phyloP scores from a whole-genome alignment of 2,888 invertebrate genomes.

The Macrosoma leucophasiata region DNA sequence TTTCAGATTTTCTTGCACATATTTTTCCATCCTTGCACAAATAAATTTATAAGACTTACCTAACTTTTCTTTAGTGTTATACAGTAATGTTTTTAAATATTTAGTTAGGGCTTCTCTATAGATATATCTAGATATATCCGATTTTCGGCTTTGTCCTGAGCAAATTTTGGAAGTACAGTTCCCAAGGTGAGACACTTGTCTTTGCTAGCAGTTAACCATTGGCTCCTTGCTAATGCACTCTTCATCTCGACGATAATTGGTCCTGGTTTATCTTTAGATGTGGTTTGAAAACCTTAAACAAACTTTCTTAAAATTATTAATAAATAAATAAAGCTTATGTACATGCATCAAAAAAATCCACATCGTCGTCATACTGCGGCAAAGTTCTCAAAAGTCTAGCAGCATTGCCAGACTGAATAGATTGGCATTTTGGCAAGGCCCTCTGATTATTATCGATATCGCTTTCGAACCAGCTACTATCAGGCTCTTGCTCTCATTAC shows the following conservation, averaged over 20 bases:
- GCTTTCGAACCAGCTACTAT: too few species aligned
- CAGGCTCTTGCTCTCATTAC: too few species aligned
- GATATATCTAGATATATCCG: conserved; percentile 15
- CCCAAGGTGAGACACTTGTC: conserved; percentile 19
- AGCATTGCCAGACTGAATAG: too few species aligned
- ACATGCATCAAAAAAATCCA: too few species aligned
- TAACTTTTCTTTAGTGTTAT: conserved; percentile 16
- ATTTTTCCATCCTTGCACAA: conserved; percentile 23
- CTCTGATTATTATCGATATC: too few species aligned
- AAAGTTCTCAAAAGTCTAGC: too few species aligned
- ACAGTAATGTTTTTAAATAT: conserved; percentile 18
- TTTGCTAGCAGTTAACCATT: conserved; percentile 24
- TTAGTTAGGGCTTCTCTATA: conserved; percentile 25
- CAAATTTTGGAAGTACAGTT: conserved; percentile 13
- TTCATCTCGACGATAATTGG: conserved; percentile 23
- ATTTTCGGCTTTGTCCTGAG: conserved; percentile 14
- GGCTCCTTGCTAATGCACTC: conserved; percentile 7
- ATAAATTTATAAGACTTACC: conserved; percentile 17
- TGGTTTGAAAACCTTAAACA: too few species aligned
- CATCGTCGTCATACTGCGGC: too few species aligned
- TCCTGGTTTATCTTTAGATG: conserved; percentile 21
- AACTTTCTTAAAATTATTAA: too few species aligned
- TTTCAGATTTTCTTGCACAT: conserved; percentile 17
- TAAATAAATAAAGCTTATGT: too few species aligned
- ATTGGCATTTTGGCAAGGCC: too few species aligned